These are phyloP conservation scores for Tricholaema leucomelas DNA, from an alignment of 2,113 vertebrate genomes.

Conservation along the genomic window DNA sequence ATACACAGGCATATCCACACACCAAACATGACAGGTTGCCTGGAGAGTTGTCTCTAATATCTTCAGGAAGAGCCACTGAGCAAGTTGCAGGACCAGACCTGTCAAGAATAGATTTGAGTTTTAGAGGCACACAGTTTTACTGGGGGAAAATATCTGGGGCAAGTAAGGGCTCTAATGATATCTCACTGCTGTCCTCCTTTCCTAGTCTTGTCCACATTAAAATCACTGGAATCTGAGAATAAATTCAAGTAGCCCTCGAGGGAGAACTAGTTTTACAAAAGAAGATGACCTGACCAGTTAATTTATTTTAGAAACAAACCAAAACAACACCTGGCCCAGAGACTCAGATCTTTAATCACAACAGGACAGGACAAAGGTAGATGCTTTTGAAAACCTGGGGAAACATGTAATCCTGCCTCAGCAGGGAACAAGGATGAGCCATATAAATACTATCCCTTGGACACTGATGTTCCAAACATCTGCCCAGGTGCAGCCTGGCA, in stretches of 20 bases:
- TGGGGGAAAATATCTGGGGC: background rate
- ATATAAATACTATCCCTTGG: background rate
- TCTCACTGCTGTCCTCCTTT: background rate
- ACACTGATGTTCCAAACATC: background rate
- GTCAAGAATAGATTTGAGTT: background rate
- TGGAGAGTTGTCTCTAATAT: background rate
- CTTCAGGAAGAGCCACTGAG: background rate
- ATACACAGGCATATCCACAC: rapidly evolving
- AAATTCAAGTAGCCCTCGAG: background rate
- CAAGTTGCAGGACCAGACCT: background rate
- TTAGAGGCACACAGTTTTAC: background rate
- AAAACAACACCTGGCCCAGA: background rate
- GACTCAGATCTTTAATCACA: background rate
- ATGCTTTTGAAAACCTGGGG: background rate
- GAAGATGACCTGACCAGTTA: background rate
- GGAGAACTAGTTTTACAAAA: background rate
- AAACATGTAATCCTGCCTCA: background rate
- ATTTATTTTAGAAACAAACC: background rate
- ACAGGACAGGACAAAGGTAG: background rate
- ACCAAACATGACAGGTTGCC: rapidly evolving
- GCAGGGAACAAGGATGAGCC: background rate
- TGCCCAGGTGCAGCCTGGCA: background rate
- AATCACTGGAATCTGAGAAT: background rate
- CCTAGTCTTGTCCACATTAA: background rate
- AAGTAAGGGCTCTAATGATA: background rate